These are phyloP conservation scores for Drosophila aldrichi DNA, from an alignment of 2,888 invertebrate species.

Conservation along the genomic window DNA sequence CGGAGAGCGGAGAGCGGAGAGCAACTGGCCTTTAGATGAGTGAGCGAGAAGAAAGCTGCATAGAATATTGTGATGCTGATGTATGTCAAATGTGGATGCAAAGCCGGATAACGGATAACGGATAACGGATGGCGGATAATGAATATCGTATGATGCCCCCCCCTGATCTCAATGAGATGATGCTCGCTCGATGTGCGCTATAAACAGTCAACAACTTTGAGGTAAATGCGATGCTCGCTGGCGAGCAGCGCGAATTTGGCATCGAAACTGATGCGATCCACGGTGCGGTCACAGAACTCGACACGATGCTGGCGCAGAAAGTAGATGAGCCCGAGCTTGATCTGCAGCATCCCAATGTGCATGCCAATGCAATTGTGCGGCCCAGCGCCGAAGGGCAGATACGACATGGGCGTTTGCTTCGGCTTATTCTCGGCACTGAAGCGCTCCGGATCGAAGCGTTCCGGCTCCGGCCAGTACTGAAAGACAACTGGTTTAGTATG, in stretches of 20 bases:
- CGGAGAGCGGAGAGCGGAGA: constrained; percentile 2
- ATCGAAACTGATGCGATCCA: constrained; percentile 77
- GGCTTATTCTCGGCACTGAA: constrained; percentile 77
- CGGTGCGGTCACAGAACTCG: constrained; percentile 76
- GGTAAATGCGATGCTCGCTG: constrained; percentile 77
- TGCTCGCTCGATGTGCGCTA: constrained; percentile 43
- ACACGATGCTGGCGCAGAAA: constrained; percentile 82
- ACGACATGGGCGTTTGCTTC: constrained; percentile 80
- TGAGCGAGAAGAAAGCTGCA: neutral
- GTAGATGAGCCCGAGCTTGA: constrained; percentile 83
- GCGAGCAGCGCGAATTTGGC: constrained; percentile 78
- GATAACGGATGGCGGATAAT: no score
- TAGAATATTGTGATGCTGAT: constrained; percentile 9
- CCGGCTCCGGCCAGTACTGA: constrained; percentile 84
- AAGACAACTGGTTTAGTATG: neutral
- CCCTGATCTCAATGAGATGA: constrained; percentile 5
- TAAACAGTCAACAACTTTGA: constrained; percentile 76
- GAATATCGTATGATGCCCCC: no score
- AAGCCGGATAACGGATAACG: no score
- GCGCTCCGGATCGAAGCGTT: constrained; percentile 83
- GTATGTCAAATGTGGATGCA: neutral
- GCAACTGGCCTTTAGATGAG: constrained; percentile 6
- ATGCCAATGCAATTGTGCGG: constrained; percentile 83
- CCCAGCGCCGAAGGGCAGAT: constrained; percentile 83
- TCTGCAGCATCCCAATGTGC: constrained; percentile 80